phyloP scores from a whole-genome alignment of 2,888 invertebrate genomes.

The Chromoteleia sp. region DNA sequence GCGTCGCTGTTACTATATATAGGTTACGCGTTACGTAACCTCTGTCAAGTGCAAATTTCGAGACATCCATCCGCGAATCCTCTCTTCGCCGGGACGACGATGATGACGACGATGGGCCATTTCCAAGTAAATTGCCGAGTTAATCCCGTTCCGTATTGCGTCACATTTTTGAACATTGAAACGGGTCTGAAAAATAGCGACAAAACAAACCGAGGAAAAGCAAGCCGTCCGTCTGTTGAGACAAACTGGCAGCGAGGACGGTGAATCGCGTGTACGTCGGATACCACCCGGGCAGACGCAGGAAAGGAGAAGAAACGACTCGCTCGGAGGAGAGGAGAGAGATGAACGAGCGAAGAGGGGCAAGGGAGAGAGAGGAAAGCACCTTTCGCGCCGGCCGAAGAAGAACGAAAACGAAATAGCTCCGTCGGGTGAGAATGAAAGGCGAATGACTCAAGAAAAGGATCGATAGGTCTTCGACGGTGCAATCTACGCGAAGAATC shows the following conservation, averaged over 20 bases:
- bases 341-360: no score
- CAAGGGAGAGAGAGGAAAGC: slow-evolving; percentile 19
- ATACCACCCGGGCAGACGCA: slow-evolving; percentile 47
- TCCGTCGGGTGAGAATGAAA: slow-evolving; percentile 53
- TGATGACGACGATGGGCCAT: no score
- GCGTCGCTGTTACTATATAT: not conserved
- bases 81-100: no score
- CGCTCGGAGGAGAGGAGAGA: slow-evolving; percentile 10
- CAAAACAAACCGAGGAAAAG: not conserved
- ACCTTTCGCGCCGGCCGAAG: slow-evolving; percentile 5
- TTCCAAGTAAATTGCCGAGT: no score
- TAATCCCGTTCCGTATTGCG: no score
- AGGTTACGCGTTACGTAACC: not conserved
- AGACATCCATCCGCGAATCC: no score
- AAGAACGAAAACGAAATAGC: slow-evolving; percentile 48
- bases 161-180: no score
- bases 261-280: slow-evolving; percentile 1
- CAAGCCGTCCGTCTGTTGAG: slow-evolving; percentile 28
- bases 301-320: slow-evolving; percentile 6
- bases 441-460: slow-evolving; percentile 56
- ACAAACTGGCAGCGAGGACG: slow-evolving; percentile 37
- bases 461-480: slow-evolving; percentile 25
- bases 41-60: slow-evolving; percentile 10
- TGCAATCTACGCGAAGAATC: slow-evolving; percentile 28
- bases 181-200: no score